These are phyloP conservation scores for Macrochelys suwanniensis DNA, from an alignment of 2,797 vertebrate species.

Conservation along the genomic window DNA sequence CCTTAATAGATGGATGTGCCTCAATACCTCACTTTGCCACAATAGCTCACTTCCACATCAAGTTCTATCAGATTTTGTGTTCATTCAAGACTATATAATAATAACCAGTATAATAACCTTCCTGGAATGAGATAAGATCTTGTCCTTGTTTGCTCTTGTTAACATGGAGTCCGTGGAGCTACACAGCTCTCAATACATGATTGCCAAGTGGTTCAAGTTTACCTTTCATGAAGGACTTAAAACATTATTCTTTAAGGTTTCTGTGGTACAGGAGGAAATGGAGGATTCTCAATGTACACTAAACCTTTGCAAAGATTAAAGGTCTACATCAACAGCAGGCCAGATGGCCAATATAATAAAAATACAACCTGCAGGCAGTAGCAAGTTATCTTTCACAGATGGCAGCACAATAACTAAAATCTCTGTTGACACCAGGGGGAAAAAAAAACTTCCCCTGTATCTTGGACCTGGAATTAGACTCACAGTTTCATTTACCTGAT, in stretches of 20 bases:
- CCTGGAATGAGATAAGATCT: background rate
- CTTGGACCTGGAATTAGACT: constrained; percentile 55
- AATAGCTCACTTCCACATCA: constrained; percentile 17
- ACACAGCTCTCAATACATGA: background rate
- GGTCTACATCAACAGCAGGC: constrained; percentile 38
- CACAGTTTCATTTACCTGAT: constrained; percentile 36
- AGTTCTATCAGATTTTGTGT: constrained; percentile 15
- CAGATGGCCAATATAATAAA: constrained; percentile 68
- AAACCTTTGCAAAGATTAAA: constrained; percentile 32
- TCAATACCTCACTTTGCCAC: background rate
- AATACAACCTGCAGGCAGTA: constrained; percentile 41
- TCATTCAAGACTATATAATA: background rate
- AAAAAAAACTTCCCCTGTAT: background rate
- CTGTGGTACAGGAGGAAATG: constrained; percentile 23
- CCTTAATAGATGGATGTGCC: background rate
- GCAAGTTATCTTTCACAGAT: constrained; percentile 59
- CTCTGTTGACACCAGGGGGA: constrained; percentile 19
- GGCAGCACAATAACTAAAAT: constrained; percentile 53
- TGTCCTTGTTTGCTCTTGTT: background rate
- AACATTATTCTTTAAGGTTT: constrained; percentile 14
- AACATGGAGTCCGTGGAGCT: background rate
- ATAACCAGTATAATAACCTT: constrained; percentile 17
- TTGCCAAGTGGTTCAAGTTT: constrained; percentile 3
- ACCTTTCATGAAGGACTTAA: background rate
- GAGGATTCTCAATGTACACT: background rate